Conservation (phyloP, 2,797 vertebrate genomes). For the Poeciliopsis turneri region DNA sequence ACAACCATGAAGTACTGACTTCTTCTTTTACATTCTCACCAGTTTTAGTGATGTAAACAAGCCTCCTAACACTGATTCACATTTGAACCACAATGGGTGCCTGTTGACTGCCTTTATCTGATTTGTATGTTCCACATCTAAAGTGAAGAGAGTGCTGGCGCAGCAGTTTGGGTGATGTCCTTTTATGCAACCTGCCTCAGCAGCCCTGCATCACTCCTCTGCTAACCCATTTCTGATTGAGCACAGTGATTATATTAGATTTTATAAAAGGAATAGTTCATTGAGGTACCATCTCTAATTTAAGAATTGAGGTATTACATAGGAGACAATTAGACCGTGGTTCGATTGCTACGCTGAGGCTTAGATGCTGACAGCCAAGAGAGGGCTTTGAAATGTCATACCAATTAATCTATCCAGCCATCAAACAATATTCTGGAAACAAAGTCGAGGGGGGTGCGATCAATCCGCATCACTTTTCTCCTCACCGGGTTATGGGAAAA, state of each 20-base stretch:
- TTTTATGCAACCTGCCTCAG: constrained; percentile 73
- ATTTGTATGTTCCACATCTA: constrained; percentile 60
- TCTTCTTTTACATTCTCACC: constrained; percentile 21
- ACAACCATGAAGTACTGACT: constrained; percentile 35
- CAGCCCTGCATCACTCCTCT: constrained; percentile 57
- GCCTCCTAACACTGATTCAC: constrained; percentile 24
- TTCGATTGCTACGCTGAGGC: constrained; percentile 71
- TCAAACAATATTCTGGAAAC: constrained; percentile 84
- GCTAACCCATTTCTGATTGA: constrained; percentile 64
- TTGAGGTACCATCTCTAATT: constrained; percentile 67
- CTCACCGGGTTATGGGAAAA: constrained; percentile 84
- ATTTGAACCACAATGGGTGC: constrained; percentile 21
- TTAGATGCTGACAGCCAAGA: constrained; percentile 79
- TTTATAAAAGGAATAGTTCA: constrained; percentile 68
- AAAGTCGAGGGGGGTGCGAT: constrained; percentile 77
- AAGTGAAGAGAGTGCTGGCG: constrained; percentile 57
- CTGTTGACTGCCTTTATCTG: constrained; percentile 50
- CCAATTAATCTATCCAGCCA: constrained; percentile 84
- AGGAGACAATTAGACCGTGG: constrained; percentile 73
- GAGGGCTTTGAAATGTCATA: constrained; percentile 82
- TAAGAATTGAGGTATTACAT: constrained; percentile 77
- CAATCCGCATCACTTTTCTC: constrained; percentile 83
- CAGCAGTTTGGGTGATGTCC: constrained; percentile 71
- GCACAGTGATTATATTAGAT: constrained; percentile 58
- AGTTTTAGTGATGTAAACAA: constrained; percentile 29